phyloP scores from a whole-genome alignment of 2,113 vertebrate species.

The Anguilla rostrata region DNA sequence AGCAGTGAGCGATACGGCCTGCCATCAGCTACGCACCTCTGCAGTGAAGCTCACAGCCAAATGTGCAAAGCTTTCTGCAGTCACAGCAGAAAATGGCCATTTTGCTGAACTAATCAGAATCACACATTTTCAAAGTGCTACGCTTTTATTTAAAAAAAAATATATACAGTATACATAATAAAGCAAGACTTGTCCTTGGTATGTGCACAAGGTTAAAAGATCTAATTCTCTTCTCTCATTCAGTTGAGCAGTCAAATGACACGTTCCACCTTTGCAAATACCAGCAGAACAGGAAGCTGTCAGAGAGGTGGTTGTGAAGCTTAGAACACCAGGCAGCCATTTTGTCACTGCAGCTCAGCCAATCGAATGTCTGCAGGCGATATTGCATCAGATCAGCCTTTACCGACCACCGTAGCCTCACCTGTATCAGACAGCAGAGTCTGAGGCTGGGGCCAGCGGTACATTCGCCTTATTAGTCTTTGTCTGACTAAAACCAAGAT shows the following conservation, averaged over 20 bases:
- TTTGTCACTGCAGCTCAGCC: not conserved
- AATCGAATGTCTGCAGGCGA: not conserved
- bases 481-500: conserved; percentile 54
- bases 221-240: not conserved
- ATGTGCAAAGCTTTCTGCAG: not conserved
- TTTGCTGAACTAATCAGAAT: not conserved
- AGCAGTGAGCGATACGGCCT: not conserved
- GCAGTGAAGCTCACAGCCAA: not conserved
- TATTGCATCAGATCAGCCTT: not conserved
- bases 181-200: not conserved
- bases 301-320: not conserved
- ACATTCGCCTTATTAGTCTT: conserved; percentile 42
- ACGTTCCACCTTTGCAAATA: not conserved
- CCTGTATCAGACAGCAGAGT: conserved; percentile 56
- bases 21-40: not conserved
- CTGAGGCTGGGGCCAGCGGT: conserved; percentile 41
- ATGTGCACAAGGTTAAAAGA: not conserved
- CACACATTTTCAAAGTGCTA: not conserved
- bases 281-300: not conserved
- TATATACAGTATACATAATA: not conserved
- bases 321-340: not conserved
- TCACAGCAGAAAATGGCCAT: not conserved
- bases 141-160: not conserved
- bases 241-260: not conserved
- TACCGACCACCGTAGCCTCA: conserved; percentile 39